Conservation (phyloP, 2,113 vertebrate genomes). For the Notarius lentiginosus region DNA sequence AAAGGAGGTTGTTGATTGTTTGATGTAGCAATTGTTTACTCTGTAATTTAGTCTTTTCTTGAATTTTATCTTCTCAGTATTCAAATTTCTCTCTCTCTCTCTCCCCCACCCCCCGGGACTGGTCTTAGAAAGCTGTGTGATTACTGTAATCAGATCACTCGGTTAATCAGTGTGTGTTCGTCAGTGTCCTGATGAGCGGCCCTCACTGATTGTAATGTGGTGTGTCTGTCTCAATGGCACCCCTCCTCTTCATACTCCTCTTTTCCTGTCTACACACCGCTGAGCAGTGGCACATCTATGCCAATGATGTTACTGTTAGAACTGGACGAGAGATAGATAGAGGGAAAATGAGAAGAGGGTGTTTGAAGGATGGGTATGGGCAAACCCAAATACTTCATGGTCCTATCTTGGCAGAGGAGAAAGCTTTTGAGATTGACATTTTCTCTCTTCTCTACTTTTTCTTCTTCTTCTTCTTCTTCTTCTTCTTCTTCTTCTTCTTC, state of each 20-base stretch:
- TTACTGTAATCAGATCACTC: constrained; percentile 78
- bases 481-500: constrained; percentile 47
- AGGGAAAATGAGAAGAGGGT: constrained; percentile 50
- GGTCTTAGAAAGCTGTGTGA: constrained; percentile 67
- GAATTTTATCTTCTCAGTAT: constrained; percentile 11
- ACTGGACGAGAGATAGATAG: constrained; percentile 23
- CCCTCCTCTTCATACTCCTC: constrained; percentile 37
- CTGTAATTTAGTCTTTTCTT: constrained; percentile 29
- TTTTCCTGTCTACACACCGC: constrained; percentile 12
- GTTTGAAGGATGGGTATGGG: constrained; percentile 31
- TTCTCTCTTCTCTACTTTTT: constrained; percentile 35
- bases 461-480: constrained; percentile 47
- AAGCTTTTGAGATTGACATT: constrained; percentile 41
- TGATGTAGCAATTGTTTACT: constrained; percentile 28
- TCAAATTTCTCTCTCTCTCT: background rate
- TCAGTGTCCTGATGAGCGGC: constrained; percentile 71
- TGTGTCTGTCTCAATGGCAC: constrained; percentile 60
- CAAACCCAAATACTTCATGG: constrained; percentile 63
- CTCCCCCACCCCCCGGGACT: constrained; percentile 48
- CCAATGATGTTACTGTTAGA: constrained; percentile 2
- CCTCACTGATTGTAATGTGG: constrained; percentile 77
- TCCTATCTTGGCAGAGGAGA: constrained; percentile 58
- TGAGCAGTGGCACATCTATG: constrained; percentile 11
- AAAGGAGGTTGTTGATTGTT: constrained; percentile 34
- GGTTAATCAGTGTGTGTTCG: constrained; percentile 80